Conservation (phyloP, 2,113 vertebrate genomes). For the Piaya cayana region DNA sequence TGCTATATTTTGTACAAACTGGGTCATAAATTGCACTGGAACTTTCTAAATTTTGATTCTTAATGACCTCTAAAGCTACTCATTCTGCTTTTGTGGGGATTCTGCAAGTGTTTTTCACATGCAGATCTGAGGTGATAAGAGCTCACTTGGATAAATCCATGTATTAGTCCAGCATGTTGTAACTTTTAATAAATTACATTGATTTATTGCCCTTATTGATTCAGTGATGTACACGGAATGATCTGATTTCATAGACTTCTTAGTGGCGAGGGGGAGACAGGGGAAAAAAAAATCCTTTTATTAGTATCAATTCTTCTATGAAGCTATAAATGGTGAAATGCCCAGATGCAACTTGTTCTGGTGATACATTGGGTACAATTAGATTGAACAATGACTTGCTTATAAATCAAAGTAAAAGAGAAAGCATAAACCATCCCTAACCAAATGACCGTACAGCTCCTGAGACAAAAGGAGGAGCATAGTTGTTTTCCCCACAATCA, state of each 20-base stretch:
- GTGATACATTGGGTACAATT: constrained; percentile 69
- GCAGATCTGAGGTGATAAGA: background rate
- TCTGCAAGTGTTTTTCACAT: background rate
- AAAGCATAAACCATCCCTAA: constrained; percentile 58
- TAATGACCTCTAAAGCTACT: background rate
- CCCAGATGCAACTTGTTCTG: constrained; percentile 30
- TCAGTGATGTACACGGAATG: constrained; percentile 10
- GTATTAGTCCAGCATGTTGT: background rate
- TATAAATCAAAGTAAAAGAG: constrained; percentile 73
- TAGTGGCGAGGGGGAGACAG: background rate
- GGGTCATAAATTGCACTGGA: background rate
- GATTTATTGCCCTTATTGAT: constrained; percentile 69
- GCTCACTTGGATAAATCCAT: background rate
- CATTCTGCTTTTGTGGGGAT: background rate
- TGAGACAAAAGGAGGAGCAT: constrained; percentile 17
- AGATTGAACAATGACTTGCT: constrained; percentile 70
- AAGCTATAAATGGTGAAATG: constrained; percentile 66
- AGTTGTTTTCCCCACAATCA: background rate
- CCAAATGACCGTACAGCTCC: constrained; percentile 34
- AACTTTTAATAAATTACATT: constrained; percentile 63
- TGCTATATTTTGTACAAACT: background rate
- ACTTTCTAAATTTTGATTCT: background rate
- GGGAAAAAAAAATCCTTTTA: constrained; percentile 54
- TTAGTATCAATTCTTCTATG: constrained; percentile 74
- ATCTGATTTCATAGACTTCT: constrained; percentile 66